Evolutionary conservation across 2,113 vertebrate species (phyloP), one percentile per base, ranked within the genome.

Genomic region (Fulmarus glacialis): DNA sequence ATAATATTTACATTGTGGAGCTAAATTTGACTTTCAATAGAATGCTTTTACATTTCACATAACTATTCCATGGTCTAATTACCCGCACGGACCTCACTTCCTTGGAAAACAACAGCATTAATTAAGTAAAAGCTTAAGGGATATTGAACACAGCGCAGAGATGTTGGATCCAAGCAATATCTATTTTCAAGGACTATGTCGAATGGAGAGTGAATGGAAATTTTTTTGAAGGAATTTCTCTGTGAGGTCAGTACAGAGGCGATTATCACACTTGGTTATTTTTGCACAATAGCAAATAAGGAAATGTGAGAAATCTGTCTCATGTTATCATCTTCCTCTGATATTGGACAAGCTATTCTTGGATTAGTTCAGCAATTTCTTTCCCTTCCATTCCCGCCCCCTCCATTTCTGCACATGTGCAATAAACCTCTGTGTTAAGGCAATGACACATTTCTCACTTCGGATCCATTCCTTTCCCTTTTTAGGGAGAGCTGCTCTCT

Each of bases 301-400:
- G 97, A 98, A 98, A 97, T 78, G 52, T 95, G 86, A 97, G 91
- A 97, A 98, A 97, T 89, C 47, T 94, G 84, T 42, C 75, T 92
- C 63, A 38, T 27, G 62, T 97, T 97, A 97, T 97, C 96, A 82
- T 98, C 95, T 97, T 98, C 97, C 96, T 97, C 96, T 95, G 97
- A 97, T 94, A 97, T 59, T 96, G 95, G 86, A 56, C 48, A 53
- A 90, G 84, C 80, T 98, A 97, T 97, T 98, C 93, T 97, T 93
- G 93, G 91, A 89, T 88, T 43, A 90, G 64, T 87, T 94, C 56
- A 93, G 75, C 79, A 93, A 32, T 63, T 60, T 97, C 63, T 97
- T 96, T 86, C 86, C 78, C 89, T 96, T 94, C 55, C 81, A 92
- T 95, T 97, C 64, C 86, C 17, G 4, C 36, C 40, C 88, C 72